phyloP scores from a whole-genome alignment of 2,113 vertebrate species.

The Heterochromis multidens region DNA sequence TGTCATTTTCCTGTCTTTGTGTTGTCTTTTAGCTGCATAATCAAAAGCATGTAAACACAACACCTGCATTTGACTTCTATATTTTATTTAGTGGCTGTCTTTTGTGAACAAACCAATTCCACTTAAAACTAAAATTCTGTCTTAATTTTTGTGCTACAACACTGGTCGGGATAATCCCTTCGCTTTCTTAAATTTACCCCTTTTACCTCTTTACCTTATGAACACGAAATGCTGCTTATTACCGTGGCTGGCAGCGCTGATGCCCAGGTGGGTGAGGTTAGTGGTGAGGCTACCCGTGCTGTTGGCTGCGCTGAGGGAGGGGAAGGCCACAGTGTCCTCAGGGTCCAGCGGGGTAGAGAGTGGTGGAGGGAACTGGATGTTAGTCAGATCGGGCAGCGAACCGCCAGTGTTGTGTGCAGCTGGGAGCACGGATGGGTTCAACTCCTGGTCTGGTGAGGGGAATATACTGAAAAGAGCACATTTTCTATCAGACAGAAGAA shows the following conservation, averaged over 20 bases:
- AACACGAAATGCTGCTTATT: background rate
- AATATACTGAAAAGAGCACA: constrained; percentile 81
- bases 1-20: background rate
- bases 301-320: constrained; percentile 82
- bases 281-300: constrained; percentile 88
- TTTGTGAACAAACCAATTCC: background rate
- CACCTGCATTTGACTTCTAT: too few species aligned
- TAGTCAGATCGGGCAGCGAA: constrained; percentile 94
- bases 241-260: constrained; percentile 86
- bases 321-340: constrained; percentile 86
- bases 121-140: background rate
- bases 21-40: background rate
- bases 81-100: background rate
- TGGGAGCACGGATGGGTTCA: constrained; percentile 84
- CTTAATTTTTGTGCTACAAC: background rate
- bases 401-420: constrained; percentile 92
- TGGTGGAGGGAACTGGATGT: constrained; percentile 96
- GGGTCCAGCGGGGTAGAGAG: constrained; percentile 93
- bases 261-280: constrained; percentile 92
- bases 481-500: background rate
- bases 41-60: too few species aligned
- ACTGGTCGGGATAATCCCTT: background rate
- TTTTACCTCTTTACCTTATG: background rate
- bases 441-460: constrained; percentile 93
- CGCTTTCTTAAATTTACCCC: background rate